Base-by-base conservation (phyloP, 2,797 vertebrate genomes). In the Tenualosa ilisha region DNA sequence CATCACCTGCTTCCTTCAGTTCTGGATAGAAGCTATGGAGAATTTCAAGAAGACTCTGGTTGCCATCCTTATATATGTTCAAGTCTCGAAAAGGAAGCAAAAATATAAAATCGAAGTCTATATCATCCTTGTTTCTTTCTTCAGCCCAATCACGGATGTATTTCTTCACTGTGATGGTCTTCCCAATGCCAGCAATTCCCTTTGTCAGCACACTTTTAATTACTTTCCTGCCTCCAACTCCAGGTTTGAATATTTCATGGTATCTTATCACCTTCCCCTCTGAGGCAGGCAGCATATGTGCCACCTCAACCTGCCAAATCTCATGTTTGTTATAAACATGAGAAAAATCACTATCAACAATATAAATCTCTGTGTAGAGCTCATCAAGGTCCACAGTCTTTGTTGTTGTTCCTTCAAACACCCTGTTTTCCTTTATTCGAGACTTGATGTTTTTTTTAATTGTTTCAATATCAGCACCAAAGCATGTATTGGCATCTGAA, bases 101-200 rank as follows among this genome's bases (percentile, higher is more conserved):
- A 49, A 86, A 84, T n/a, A 86, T 75, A 81, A 86, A 17, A 31
- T 72, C 68, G 40, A 72, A n/a, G 0, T 84, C 75, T 20, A 82
- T 40, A 26, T 84, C 22, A 26, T 37, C 22, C 7, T 54, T 86
- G 9, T 49, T 2, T 72, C 65, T 1, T 82, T 9, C 83, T 0
- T 43, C 51, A 26, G 40, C 61, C 86, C 86, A 86, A 81, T 84
- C 83, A 4, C 54, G 24, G 50, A 82, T 1, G 53, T 84, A 86
- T 83, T 82, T 86, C 79, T 82, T 24, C 1, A 84, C 61, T 0
- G 83, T 56, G 37, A 84, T 22, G 0, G 86, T 86, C 56, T 86
- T 86, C 40, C 83, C 86, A 59, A 86, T 86, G 81, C 86, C 86
- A 22, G 86, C 86, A 72, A 86, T 84, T 54, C 83, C 86, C 68